Conservation (phyloP, 2,888 invertebrate species). For the Xylocampa areola region DNA sequence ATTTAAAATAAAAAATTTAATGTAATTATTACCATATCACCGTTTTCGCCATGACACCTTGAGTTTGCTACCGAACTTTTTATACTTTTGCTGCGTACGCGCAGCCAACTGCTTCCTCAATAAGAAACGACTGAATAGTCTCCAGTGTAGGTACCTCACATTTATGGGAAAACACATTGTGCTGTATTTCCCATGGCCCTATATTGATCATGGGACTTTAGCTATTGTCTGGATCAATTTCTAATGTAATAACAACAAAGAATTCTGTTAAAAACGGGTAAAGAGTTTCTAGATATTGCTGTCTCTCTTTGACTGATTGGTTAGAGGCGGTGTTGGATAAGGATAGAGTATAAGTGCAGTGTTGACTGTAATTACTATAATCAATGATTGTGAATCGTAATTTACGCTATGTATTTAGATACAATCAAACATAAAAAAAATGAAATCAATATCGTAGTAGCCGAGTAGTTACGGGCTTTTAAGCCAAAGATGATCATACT, state of each 20-base stretch:
- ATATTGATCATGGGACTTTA: slow-evolving; percentile 56
- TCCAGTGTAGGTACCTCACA: slow-evolving; percentile 67
- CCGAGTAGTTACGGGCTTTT: too few relatives aligned
- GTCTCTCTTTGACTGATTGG: slow-evolving; percentile 40
- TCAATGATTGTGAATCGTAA: slow-evolving; percentile 26
- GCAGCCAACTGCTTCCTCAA: slow-evolving; percentile 67
- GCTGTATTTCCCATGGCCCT: slow-evolving; percentile 70
- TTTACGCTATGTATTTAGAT: slow-evolving; percentile 13
- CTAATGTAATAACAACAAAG: slow-evolving; percentile 45
- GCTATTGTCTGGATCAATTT: slow-evolving; percentile 56
- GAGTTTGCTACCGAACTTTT: slow-evolving; percentile 73
- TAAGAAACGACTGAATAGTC: slow-evolving; percentile 68
- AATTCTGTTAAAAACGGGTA: slow-evolving; percentile 43
- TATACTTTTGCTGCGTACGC: slow-evolving; percentile 73
- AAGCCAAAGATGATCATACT: too few relatives aligned
- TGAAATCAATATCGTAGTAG: too few relatives aligned
- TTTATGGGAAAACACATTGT: slow-evolving; percentile 81
- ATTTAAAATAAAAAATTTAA: slow-evolving; percentile 27
- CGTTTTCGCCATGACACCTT: slow-evolving; percentile 79
- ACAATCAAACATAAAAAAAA: too few relatives aligned
- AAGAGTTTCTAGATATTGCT: slow-evolving; percentile 18
- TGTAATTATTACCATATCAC: slow-evolving; percentile 73
- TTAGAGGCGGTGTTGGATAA: slow-evolving; percentile 16
- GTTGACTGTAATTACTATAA: slow-evolving; percentile 33
- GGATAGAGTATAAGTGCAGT: slow-evolving; percentile 20